Evolutionary conservation across 2,888 invertebrate genomes (phyloP), one percentile per base, ranked within the genome.

Genomic region (Athrips mouffetella): DNA sequence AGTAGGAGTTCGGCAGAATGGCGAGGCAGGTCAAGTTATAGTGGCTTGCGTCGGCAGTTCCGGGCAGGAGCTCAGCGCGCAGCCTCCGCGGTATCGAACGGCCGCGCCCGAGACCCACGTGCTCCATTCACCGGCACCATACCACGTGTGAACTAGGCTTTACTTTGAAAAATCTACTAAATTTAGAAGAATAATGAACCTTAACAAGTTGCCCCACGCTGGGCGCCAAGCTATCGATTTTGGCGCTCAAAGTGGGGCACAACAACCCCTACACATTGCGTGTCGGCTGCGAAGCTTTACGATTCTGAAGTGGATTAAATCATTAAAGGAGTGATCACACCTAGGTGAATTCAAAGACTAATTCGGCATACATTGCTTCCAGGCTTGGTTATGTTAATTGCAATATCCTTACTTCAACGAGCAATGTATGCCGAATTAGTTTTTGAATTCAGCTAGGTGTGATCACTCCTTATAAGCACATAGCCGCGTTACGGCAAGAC

Each of bases 11-110:
- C 2, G 13, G 16, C 15, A 11, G 25, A 41, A 45, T 25, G 60
- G 50, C 56, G 57, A 55, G 71, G 69, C 50, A 64, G 75, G 62
- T 75, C 80, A 70, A 52, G 57, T 54, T 67, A 61, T 48, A 58
- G 53, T 73, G 73, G 80, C 51, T 58, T 45, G 45, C 52, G 63
- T 57, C 56, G 59, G 59, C 62, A 56, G 65, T 58, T 61, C 67
- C 72, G 74, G 76, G 71, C 63, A 54, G 50, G 62, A 62, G 66
- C 75, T 68, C 73, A 71, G 62, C 66, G 80, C 80, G 80, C 80
- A 80, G 80, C 79, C 80, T 80, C 80, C 76, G 72, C 65, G 54
- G 56, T 81, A 81, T 81, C 73, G 80, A 81, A 68, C 80, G 79
- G 65, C 77, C 79, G 74, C 79, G 71, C 77, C 80, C 78, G 72